Percentiles rank a stretch among this genome's conserved stretches.
phyloP scores from a whole-genome alignment of 2,888 invertebrate species.

The Drosophila paracracens region DNA sequence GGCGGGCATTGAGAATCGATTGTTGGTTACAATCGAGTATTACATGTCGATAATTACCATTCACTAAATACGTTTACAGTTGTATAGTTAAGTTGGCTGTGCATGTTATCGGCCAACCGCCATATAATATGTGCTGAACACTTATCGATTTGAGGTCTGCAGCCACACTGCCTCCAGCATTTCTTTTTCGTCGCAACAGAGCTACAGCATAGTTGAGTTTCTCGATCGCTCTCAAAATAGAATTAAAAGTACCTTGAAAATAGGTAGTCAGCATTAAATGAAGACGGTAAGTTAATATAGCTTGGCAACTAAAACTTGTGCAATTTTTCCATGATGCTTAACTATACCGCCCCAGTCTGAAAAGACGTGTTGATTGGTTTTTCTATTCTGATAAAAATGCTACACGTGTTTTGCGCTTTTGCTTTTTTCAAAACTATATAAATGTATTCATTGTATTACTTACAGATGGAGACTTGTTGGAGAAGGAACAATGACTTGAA shows the following conservation, averaged over 20 bases:
- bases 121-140: not conserved
- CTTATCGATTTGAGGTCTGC: not conserved
- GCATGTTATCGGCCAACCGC: not conserved
- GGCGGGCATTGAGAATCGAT: constrained; percentile 32
- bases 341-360: constrained; percentile 65
- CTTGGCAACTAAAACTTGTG: not conserved
- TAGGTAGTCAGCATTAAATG: not conserved
- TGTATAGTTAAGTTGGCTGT: not conserved
- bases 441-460: not conserved
- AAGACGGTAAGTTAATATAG: constrained; percentile 17
- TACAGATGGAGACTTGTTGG: constrained; percentile 16
- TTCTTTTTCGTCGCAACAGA: constrained; percentile 34
- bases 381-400: constrained; percentile 33
- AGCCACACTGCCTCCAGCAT: not conserved
- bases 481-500: not conserved
- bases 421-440: not conserved
- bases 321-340: constrained; percentile 41
- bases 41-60: not conserved
- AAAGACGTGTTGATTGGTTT: constrained; percentile 64
- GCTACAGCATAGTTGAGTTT: constrained; percentile 4
- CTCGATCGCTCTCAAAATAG: not conserved
- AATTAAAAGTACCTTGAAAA: not conserved
- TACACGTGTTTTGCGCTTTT: constrained; percentile 4
- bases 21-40: not conserved
- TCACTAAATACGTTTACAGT: constrained; percentile 10